phyloP scores from a whole-genome alignment of 2,888 invertebrate species.

The Stenodera caucasica region DNA sequence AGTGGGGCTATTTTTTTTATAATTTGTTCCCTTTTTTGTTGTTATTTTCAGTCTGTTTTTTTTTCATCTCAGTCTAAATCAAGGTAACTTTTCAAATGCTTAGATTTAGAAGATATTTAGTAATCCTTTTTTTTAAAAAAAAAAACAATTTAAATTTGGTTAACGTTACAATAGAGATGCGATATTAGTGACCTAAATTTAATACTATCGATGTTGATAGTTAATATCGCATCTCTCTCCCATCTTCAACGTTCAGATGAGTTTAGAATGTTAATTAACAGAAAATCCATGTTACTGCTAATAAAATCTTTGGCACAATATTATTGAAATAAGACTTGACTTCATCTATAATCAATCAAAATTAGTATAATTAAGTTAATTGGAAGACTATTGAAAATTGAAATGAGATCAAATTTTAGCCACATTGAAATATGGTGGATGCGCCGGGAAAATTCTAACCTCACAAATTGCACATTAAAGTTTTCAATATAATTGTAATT shows the following conservation, averaged over 20 bases:
- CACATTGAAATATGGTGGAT: not conserved
- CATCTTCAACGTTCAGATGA: too few relatives aligned
- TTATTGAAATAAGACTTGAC: not conserved
- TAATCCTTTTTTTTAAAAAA: too few relatives aligned
- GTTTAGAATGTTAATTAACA: too few relatives aligned
- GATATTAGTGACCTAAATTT: too few relatives aligned
- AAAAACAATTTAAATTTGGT: too few relatives aligned
- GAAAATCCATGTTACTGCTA: too few relatives aligned
- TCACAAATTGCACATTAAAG: too few relatives aligned
- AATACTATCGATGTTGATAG: too few relatives aligned
- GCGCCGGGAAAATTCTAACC: not conserved
- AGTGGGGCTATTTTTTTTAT: not conserved
- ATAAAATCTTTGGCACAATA: conserved; percentile 6
- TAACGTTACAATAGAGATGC: too few relatives aligned
- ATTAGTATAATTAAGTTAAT: too few relatives aligned
- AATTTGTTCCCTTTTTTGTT: not conserved
- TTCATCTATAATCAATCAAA: not conserved
- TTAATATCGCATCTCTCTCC: too few relatives aligned
- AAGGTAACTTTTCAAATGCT: not conserved
- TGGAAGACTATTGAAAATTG: not conserved
- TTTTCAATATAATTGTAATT: too few relatives aligned
- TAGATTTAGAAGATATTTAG: not conserved
- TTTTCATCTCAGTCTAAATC: not conserved
- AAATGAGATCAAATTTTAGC: not conserved
- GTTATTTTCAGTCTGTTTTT: not conserved